Evolutionary conservation across 1,140 invertebrate genomes (phyloP).

Genomic region (Pinna nobilis): DNA sequence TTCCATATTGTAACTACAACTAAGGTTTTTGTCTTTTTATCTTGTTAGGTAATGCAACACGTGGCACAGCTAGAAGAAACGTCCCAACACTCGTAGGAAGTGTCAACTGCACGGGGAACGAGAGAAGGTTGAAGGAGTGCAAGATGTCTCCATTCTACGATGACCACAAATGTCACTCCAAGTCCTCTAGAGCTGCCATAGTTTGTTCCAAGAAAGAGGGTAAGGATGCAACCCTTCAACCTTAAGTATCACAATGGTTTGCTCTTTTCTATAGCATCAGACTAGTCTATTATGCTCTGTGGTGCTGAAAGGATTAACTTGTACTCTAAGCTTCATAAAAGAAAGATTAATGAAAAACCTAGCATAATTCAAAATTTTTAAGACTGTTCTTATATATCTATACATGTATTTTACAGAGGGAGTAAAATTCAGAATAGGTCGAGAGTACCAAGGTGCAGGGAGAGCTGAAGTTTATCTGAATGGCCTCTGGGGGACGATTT

Average conservation of each 20-base stretch:
- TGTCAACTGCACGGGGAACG: slow-evolving; percentile 53
- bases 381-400: not conserved
- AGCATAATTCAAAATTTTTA: not conserved
- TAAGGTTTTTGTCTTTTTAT: no score
- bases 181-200: slow-evolving; percentile 46
- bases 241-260: not conserved
- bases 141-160: slow-evolving; percentile 34
- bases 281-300: no score
- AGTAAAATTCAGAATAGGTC: slow-evolving; percentile 55
- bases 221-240: not conserved
- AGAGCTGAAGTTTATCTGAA: slow-evolving; percentile 81
- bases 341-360: no score
- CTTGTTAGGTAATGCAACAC: slow-evolving; percentile 50
- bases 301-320: no score
- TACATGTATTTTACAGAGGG: slow-evolving; percentile 37
- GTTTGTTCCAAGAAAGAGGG: slow-evolving; percentile 45
- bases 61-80: slow-evolving; percentile 24
- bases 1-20: no score
- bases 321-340: no score
- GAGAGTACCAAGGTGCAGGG: slow-evolving; percentile 76
- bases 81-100: slow-evolving; percentile 41
- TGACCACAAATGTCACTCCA: slow-evolving; percentile 30
- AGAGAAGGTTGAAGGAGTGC: slow-evolving; percentile 47
- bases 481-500: slow-evolving; percentile 57
- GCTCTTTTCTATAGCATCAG: no score